These are phyloP conservation scores for Sebastes elongatus DNA, from an alignment of 2,797 vertebrate genomes.

Conservation along the genomic window DNA sequence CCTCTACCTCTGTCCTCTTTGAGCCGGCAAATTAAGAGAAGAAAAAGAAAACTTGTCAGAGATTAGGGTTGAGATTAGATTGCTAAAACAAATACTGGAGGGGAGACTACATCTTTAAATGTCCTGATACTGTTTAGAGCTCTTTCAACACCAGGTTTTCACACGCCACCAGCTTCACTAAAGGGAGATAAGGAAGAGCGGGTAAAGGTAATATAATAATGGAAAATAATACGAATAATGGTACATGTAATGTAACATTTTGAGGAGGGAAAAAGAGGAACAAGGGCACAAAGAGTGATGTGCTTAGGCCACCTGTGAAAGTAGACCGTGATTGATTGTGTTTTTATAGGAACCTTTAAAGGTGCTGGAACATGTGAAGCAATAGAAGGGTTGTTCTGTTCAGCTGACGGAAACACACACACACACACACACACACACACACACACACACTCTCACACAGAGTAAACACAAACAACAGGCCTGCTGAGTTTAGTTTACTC, in stretches of 20 bases:
- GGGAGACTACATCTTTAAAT: slow-evolving; percentile 66
- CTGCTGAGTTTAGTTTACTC: slow-evolving; percentile 83
- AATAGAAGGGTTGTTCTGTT: slow-evolving; percentile 60
- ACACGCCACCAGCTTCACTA: slow-evolving; percentile 8
- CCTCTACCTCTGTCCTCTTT: slow-evolving; percentile 73
- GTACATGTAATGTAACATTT: background rate
- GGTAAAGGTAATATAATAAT: background rate
- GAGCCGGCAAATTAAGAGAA: slow-evolving; percentile 76
- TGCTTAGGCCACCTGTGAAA: slow-evolving; percentile 68
- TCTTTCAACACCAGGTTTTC: slow-evolving; percentile 50
- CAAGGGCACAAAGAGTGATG: background rate
- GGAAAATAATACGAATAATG: background rate
- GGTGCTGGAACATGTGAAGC: slow-evolving; percentile 71
- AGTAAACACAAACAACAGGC: slow-evolving; percentile 86
- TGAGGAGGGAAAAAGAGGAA: background rate
- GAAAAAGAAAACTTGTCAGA: slow-evolving; percentile 76
- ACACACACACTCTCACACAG: slow-evolving; percentile 3
- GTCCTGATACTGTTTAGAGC: slow-evolving; percentile 58
- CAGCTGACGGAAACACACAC: slow-evolving; percentile 15
- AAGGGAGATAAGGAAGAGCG: background rate
- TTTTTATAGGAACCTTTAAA: slow-evolving; percentile 63
- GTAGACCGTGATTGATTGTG: slow-evolving; percentile 62
- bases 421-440: slow-evolving; percentile 29
- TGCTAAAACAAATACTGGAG: slow-evolving; percentile 71
- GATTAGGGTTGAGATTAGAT: slow-evolving; percentile 82